Base-by-base conservation (phyloP, 2,797 vertebrate species). In the Cossypha caffra region DNA sequence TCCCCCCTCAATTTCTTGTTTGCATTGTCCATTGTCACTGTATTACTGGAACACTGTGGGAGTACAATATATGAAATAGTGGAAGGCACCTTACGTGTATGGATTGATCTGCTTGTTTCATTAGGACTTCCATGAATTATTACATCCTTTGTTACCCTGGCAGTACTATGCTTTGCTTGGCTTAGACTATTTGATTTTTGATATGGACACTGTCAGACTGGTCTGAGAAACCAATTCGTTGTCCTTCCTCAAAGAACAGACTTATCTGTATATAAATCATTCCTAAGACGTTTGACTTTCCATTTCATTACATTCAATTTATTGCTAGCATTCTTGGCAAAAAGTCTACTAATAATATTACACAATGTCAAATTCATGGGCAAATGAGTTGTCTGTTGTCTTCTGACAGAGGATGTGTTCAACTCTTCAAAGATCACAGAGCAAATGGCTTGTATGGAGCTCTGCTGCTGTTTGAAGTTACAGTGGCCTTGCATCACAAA, bases 261-360 rank as follows among this genome's bases (percentile, higher is more conserved):
- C 35, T 68, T 73, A 21, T 3, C 42, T 92, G 55, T 63, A 1
- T 73, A 59, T 75, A 85, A 85, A 85, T 82, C 16, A 85, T 89
- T 89, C 35, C 28, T 52, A 66, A 64, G 28, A 40, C 77, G 21
- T 74, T 77, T 84, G 45, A 69, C 25, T 90, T 81, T 75, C n/a
- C 38, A 57, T 96, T 95, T 94, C 42, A 54, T 86, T 78, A 11
- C 52, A 37, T 85, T 77, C 37, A 85, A 52, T 82, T 91, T 92
- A 40, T 90, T 74, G 19, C 68, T 67, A 61, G 31, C 38, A 29
- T 86, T 86, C 52, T 85, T 88, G 78, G 37, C 87, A 50, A 57
- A 57, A 31, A 29, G 55, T 55, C 54, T 76, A 8, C 68, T 62
- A 55, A 37, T 24, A 67, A 1, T 85, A 77, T 51, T 91, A 29